Base-by-base conservation (phyloP, 2,888 invertebrate genomes). In the Eupithecia abbreviata region DNA sequence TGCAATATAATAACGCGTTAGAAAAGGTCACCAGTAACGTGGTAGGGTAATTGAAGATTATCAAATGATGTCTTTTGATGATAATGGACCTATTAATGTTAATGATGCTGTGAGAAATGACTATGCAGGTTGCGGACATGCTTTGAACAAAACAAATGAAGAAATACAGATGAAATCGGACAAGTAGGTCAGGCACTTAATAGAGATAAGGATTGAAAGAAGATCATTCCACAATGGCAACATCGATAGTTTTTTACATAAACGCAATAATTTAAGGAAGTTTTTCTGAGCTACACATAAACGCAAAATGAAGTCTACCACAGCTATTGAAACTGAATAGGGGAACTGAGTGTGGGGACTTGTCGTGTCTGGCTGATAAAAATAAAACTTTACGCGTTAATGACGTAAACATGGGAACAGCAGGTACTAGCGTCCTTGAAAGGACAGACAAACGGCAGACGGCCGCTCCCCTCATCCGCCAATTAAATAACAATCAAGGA, bases 361-460 rank as follows among this genome's bases (percentile, higher is more conserved):
- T 18, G 47, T 12, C 2, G 10, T 47, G 55, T n/a, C n/a, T 55
- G 55, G 18, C 3, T 18, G 18, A 73, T 73, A 71, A 78, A 73
- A 78, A 43, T 69, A 71, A 75, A 78, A 73, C n/a, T 71, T 66
- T 72, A 3, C 49, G 82, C 82, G 82, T 77, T 80, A 84, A 84
- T 86, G 88, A 86, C 86, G 87, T 88, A 88, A 87, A 86, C 86
- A 87, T 89, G 87, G 87, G 89, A 91, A 91, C 89, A 87, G 85
- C 82, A 85, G 88, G 86, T 86, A 83, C 85, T 79, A 43, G 75
- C 84, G 91, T 88, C 92, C 93, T 93, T 92, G 91, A 81, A 86
- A 84, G 84, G 86, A 84, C 85, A 85, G 84, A 85, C 85, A 81
- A 77, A 80, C 82, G 79, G 84, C 79, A 85, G 85, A 69, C 69